Conservation (phyloP, 2,113 vertebrate genomes). For the Suricata suricatta region DNA sequence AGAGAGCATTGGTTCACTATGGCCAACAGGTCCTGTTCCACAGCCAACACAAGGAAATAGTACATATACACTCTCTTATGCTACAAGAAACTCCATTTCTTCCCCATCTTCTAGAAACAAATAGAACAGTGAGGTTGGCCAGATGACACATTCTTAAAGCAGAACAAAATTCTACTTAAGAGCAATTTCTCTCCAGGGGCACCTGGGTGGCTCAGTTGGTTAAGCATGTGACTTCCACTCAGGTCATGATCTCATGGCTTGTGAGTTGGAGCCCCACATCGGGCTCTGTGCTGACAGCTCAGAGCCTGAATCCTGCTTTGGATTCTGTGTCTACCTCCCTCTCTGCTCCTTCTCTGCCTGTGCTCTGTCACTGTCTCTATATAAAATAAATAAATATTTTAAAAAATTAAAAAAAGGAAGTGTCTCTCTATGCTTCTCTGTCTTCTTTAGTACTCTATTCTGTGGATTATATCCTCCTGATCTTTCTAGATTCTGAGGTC, state of each 20-base stretch:
- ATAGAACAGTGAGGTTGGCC: neutral
- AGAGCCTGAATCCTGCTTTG: too few species aligned
- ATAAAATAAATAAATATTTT: too few species aligned
- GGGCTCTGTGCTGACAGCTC: too few species aligned
- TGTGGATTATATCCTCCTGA: neutral
- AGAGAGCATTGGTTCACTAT: neutral
- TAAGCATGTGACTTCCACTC: too few species aligned
- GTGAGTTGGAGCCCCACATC: too few species aligned
- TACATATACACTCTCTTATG: fast-evolving
- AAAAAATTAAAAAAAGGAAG: neutral
- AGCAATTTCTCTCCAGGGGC: neutral
- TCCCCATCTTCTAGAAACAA: neutral
- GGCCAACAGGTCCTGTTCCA: neutral
- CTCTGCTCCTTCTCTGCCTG: too few species aligned
- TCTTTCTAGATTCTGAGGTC: neutral
- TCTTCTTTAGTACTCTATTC: neutral
- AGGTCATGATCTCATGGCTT: too few species aligned
- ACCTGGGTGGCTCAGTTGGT: too few species aligned
- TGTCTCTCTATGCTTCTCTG: neutral
- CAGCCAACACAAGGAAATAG: neutral
- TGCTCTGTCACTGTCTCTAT: too few species aligned
- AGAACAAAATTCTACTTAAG: neutral
- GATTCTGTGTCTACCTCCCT: too few species aligned
- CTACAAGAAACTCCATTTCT: neutral
- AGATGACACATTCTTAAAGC: neutral